Conservation (phyloP, 2,797 vertebrate genomes). For the Ibycter americanus region DNA sequence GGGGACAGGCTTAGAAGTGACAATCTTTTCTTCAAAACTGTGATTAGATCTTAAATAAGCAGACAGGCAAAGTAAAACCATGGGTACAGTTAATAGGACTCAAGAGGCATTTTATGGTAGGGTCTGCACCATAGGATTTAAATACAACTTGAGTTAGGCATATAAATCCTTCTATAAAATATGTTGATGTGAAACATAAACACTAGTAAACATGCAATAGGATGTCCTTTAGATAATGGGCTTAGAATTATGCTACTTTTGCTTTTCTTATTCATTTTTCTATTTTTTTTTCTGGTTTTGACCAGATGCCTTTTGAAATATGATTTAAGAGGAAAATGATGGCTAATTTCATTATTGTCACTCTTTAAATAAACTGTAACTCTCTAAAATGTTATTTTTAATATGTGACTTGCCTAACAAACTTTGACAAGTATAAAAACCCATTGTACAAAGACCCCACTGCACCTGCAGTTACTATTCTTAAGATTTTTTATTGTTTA, state of each 20-base stretch:
- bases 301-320: neutral
- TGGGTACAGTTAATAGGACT: conserved; percentile 85
- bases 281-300: neutral
- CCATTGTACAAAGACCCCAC: too few relatives aligned
- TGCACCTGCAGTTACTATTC: neutral
- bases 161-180: conserved; percentile 64
- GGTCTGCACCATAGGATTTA: conserved; percentile 83
- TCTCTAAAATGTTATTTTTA: neutral
- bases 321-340: neutral
- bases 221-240: conserved; percentile 13
- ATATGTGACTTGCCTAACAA: neutral
- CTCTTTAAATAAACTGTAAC: neutral
- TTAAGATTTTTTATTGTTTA: conserved; percentile 7
- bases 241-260: neutral
- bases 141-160: conserved; percentile 76
- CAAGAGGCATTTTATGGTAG: conserved; percentile 84
- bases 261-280: neutral
- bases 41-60: conserved; percentile 74
- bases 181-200: conserved; percentile 61
- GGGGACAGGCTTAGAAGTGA: conserved; percentile 72
- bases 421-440: neutral
- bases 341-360: neutral
- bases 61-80: conserved; percentile 86
- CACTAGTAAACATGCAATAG: conserved; percentile 58
- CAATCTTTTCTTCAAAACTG: conserved; percentile 74